Evolutionary conservation across 2,797 vertebrate species (phyloP).

Genomic region (Anguilla obscura): DNA sequence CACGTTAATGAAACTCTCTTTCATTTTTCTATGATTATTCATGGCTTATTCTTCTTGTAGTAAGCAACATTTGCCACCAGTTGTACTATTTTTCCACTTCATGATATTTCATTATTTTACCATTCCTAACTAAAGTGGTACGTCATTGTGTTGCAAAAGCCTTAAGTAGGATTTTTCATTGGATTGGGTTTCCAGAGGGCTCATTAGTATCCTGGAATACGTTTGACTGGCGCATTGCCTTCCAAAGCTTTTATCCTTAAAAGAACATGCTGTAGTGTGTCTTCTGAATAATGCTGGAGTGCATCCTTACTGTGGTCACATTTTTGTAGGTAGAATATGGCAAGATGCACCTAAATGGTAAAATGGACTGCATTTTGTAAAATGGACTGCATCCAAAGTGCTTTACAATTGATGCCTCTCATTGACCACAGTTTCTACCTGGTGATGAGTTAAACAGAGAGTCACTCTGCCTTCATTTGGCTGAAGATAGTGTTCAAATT

Average conservation of each 20-base stretch:
- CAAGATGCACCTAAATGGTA: background rate
- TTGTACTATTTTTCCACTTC: background rate
- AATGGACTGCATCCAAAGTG: no score
- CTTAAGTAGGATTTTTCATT: background rate
- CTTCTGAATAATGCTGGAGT: background rate
- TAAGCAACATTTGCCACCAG: background rate
- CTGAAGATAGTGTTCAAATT: slow-evolving; percentile 74
- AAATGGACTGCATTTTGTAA: no score
- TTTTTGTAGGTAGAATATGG: background rate
- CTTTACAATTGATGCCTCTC: no score
- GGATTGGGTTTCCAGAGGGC: background rate
- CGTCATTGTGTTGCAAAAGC: background rate
- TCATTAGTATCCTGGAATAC: background rate
- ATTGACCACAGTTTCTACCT: no score
- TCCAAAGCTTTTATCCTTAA: background rate
- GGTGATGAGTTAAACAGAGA: background rate
- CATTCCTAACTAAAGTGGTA: background rate
- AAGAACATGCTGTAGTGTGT: background rate
- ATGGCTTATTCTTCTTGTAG: background rate
- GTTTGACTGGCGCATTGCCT: background rate
- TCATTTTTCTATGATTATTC: background rate
- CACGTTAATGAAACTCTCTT: background rate
- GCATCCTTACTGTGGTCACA: background rate
- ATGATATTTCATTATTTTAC: background rate
- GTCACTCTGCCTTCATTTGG: background rate